Base-by-base conservation (phyloP, 2,888 invertebrate genomes). In the Agrotis exclamationis region DNA sequence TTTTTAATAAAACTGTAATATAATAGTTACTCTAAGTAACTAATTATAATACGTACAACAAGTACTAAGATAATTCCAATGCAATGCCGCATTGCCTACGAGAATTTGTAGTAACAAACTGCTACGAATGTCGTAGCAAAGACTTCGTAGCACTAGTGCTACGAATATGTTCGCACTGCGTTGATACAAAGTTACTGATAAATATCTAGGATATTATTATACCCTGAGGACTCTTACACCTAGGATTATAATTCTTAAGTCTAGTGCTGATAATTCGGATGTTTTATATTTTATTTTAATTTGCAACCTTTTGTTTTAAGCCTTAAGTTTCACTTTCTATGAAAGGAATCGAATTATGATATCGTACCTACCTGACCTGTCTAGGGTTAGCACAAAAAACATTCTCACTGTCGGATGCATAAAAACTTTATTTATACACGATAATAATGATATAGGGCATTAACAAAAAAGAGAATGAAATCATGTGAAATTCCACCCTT, bases 61-160 rank as follows among this genome's bases (percentile, higher is more conserved):
- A 33, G 47, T 68, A 65, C 53, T 39, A 58, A 69, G 47, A 59
- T 64, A 70, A 57, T 63, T 48, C 60, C 53, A 69, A 64, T 62
- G 33, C 65, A 45, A n/a, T 62, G 33, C 65, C 48, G 58, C 58
- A 73, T 74, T 82, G 70, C 66, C 85, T 84, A 83, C 83, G 79
- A 83, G 65, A 73, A 58, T 70, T n/a, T 74, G 77, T 76, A 74
- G 68, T 60, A 59, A 65, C 63, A 63, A 74, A 73, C 72, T 85
- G 92, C 94, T 95, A 94, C 94, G 93, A 82, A 28, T 58, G 63
- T 87, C 94, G 95, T 94, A 95, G 94, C 93, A 80, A 73, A 64
- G 74, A 77, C 51, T 59, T 63, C 92, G 93, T 93, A 94, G 94
- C 93, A 86, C 76, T 62, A 58, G 71, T 85, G 93, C 94, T 94